Evolutionary conservation across 2,113 vertebrate genomes (phyloP), one percentile per base, ranked within the genome.

Genomic region (Mastomys coucha): DNA sequence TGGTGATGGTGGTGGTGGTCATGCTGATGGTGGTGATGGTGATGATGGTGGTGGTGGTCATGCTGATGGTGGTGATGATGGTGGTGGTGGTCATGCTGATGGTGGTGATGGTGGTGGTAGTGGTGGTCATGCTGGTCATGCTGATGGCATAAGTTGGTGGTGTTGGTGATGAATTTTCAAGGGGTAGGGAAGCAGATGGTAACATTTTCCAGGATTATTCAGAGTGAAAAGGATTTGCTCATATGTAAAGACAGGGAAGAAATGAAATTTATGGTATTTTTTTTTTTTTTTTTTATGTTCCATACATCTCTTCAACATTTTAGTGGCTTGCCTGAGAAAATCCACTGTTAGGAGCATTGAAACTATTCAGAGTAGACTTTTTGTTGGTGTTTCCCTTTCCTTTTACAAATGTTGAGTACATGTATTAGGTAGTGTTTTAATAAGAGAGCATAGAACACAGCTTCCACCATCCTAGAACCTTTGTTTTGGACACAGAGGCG

Each of bases 281-380:
- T 70, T 84, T 67, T n/a, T n/a, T 93, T 89, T 63, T 63, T 58
- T 96, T 92, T 93, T 75, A 39, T 73, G 26, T 0, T 14, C 95
- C 96, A 58, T 96, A 97, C 98, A 96, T 91, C 95, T 72, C 51
- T 56, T 16, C 89, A 87, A 97, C 77, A 96, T 89, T 93, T 98
- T 39, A 2, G 76, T 96, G 90, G 65, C 94, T 96, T 90, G 91
- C 89, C 92, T 91, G 31, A 93, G 97, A 92, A 97, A 92, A 82
- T 97, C 63, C 28, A 94, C 58, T 75, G 87, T 70, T 53, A 28
- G 53, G 56, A 76, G 5, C 77, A 60, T 39, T 89, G 42, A 91
- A 95, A 91, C 45, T 39, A 77, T 77, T 91, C n/a, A n/a, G 26
- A 31, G 76, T 85, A 33, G 69, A 72, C 19, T 36, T 75, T 56